A percentile compares a stretch with the other conserved stretches of the same genome.
These are phyloP conservation scores for Panthera uncia DNA, from an alignment of 2,113 vertebrate species.

Conservation along the genomic window DNA sequence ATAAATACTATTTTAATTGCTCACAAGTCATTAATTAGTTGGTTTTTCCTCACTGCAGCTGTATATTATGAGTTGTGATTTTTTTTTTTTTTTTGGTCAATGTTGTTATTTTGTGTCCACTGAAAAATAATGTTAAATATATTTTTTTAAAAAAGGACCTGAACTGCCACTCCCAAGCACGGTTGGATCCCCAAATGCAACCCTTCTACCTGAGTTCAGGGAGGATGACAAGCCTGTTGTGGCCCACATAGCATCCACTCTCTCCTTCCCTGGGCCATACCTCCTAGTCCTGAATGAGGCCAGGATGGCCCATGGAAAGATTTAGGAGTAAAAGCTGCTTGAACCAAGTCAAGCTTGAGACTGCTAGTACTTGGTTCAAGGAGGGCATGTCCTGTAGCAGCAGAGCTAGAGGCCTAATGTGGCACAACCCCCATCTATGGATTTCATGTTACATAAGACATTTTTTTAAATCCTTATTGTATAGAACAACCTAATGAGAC, in stretches of 20 bases:
- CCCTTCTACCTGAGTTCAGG: background rate
- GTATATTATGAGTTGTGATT: background rate
- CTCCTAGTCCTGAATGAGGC: background rate
- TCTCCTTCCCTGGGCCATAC: background rate
- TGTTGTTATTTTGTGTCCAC: background rate
- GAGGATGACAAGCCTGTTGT: background rate
- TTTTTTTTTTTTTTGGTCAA: conserved; percentile 2
- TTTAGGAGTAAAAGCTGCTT: background rate
- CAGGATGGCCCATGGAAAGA: background rate
- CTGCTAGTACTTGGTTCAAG: background rate
- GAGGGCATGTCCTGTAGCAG: background rate
- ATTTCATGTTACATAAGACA: background rate
- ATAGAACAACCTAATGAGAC: background rate
- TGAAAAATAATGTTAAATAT: background rate
- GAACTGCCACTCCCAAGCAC: background rate
- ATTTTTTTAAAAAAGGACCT: background rate
- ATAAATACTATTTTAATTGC: background rate
- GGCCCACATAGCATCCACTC: background rate
- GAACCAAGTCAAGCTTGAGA: background rate
- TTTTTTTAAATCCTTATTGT: background rate
- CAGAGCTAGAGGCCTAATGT: background rate
- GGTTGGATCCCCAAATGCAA: background rate
- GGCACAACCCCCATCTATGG: background rate
- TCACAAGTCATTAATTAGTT: background rate
- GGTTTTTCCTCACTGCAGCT: background rate